Conservation (phyloP, 2,113 vertebrate genomes). For the Coregonus clupeaformis region DNA sequence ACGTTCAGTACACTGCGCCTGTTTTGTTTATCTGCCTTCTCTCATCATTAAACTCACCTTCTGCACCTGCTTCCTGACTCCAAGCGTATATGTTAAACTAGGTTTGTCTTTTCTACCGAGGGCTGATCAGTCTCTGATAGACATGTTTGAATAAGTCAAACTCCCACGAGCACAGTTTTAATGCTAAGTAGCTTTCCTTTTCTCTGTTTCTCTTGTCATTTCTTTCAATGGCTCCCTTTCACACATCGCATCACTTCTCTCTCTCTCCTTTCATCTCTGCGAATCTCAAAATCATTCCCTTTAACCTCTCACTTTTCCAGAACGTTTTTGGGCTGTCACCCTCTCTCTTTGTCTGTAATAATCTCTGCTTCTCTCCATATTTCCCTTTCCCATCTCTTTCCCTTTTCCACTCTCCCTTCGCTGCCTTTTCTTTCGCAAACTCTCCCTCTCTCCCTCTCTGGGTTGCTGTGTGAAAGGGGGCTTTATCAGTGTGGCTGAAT, state of each 20-base stretch:
- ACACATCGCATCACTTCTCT: not conserved
- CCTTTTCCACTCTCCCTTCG: conserved; percentile 43
- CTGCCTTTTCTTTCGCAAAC: conserved; percentile 23
- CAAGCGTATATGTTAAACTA: too few species aligned
- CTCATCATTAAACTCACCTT: too few species aligned
- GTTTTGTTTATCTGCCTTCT: too few species aligned
- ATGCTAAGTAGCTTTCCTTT: conserved; percentile 15
- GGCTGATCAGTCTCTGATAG: too few species aligned
- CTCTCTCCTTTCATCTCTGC: conserved; percentile 4
- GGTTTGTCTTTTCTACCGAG: too few species aligned
- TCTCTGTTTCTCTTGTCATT: conserved; percentile 17
- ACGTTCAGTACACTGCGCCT: too few species aligned
- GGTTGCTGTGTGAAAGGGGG: conserved; percentile 60
- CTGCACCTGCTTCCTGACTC: too few species aligned
- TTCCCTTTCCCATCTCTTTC: conserved; percentile 36
- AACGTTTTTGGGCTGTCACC: conserved; percentile 2
- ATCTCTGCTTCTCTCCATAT: conserved; percentile 25
- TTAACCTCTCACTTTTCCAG: conserved; percentile 10
- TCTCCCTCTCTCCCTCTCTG: conserved; percentile 15
- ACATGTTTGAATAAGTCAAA: too few species aligned
- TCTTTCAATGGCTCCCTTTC: not conserved
- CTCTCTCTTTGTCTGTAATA: conserved; percentile 33
- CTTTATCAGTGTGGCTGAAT: conserved; percentile 69
- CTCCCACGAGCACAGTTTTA: not conserved
- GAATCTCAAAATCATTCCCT: not conserved